Conservation (phyloP, 2,113 vertebrate species). For the Lutjanus erythropterus region DNA sequence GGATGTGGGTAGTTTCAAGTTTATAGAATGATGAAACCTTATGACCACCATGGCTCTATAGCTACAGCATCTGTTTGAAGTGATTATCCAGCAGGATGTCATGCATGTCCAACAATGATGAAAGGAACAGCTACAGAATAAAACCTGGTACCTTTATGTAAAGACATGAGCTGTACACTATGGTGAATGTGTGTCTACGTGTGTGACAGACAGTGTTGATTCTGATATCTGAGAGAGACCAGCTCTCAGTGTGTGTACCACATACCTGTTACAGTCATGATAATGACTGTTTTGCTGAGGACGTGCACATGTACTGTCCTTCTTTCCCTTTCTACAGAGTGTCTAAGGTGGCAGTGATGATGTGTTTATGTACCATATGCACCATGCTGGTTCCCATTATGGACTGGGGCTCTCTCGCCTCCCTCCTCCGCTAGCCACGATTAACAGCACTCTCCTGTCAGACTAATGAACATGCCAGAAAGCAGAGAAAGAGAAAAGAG, state of each 20-base stretch:
- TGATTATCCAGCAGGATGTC: constrained; percentile 20
- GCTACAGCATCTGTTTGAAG: not conserved
- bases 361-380: constrained; percentile 73
- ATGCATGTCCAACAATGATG: not conserved
- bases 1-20: not conserved
- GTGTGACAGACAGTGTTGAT: not conserved
- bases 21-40: not conserved
- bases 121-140: not conserved
- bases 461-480: constrained; percentile 73
- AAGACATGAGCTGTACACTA: not conserved
- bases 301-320: constrained; percentile 22
- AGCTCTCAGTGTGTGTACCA: constrained; percentile 20
- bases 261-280: constrained; percentile 25
- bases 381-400: constrained; percentile 77
- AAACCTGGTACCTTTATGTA: constrained; percentile 5
- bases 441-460: constrained; percentile 76
- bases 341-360: constrained; percentile 45
- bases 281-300: constrained; percentile 47
- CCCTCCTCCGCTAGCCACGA: constrained; percentile 60
- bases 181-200: not conserved
- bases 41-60: not conserved
- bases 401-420: constrained; percentile 51
- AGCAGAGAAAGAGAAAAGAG: constrained; percentile 55
- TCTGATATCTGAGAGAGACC: constrained; percentile 13
- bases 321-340: constrained; percentile 35